phyloP scores from a whole-genome alignment of 2,113 vertebrate genomes.

The Colinus virginianus region DNA sequence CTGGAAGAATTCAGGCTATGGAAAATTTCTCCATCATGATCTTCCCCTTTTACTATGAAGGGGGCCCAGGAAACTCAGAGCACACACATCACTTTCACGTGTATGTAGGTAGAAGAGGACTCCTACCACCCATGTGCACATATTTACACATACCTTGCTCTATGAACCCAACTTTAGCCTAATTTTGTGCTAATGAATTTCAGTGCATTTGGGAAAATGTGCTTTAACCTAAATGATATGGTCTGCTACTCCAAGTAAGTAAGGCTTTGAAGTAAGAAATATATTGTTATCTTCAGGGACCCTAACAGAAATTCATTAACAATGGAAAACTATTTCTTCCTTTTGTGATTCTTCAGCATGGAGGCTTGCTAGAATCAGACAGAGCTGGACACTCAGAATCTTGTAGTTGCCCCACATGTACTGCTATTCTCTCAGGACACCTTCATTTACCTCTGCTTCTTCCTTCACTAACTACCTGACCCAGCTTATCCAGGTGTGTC shows the following conservation, averaged over 20 bases:
- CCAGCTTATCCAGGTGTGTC: background rate
- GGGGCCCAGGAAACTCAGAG: background rate
- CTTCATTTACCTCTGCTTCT: background rate
- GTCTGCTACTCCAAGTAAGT: background rate
- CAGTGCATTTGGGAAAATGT: background rate
- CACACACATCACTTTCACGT: background rate
- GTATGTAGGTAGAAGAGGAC: background rate
- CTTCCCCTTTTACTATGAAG: background rate
- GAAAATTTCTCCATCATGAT: background rate
- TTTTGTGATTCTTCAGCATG: background rate
- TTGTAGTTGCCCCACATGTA: background rate
- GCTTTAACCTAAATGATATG: background rate
- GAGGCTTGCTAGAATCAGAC: background rate
- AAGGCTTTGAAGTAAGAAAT: background rate
- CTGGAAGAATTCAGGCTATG: background rate
- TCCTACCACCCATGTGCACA: background rate
- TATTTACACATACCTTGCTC: background rate
- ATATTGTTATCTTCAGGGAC: background rate
- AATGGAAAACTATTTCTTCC: background rate
- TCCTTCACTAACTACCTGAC: background rate
- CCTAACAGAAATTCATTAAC: background rate
- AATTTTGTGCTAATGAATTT: background rate
- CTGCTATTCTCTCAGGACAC: background rate
- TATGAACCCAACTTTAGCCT: background rate
- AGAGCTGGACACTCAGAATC: background rate